Evolutionary conservation across 2,113 vertebrate genomes (phyloP), one percentile per base, ranked within the genome.

Genomic region (Laterallus jamaicensis): DNA sequence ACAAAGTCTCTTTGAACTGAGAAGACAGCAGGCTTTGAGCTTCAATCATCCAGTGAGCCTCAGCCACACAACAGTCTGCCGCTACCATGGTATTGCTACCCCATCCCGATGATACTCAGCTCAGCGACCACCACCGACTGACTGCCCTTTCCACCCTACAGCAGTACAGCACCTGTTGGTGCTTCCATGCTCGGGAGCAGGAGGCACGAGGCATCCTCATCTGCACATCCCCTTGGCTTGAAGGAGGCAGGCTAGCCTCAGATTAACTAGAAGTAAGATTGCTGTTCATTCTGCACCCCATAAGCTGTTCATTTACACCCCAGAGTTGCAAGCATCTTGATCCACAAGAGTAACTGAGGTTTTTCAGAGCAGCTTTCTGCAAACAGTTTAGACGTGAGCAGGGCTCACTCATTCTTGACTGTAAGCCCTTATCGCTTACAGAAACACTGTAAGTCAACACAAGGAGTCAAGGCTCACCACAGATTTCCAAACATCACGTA

Each of bases 191-290:
- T 49, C 21, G n/a, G 62, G 22, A 55, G 31, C 12, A 11, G 56
- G 15, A 11, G n/a, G n/a, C 1, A 3, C 12, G 1, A 25, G 62
- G n/a, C 12, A 4, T 4, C 8, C 52, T 58, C 19, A 3, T 10
- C 66, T 6, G 42, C 26, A 12, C n/a, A 7, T 2, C 10, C 40
- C 59, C 52, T 28, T 0, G 0, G 28, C 19, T 5, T 6, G 32
- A 64, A 5, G 12, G 58, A 44, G 19, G 44, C 50, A 54, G 42
- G 28, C 15, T 3, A 15, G 71, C 50, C 47, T 49, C 20, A 21
- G 19, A 49, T 8, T 50, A 14, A 66, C 18, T 11, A 21, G 7
- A 58, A 22, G 31, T 8, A 16, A 42, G 37, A 60, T 25, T 32
- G 42, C 64, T 40, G 7, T 28, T 44, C 28, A 14, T 24, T 70